phyloP scores from a whole-genome alignment of 2,888 invertebrate species.

The Eledona agricola region DNA sequence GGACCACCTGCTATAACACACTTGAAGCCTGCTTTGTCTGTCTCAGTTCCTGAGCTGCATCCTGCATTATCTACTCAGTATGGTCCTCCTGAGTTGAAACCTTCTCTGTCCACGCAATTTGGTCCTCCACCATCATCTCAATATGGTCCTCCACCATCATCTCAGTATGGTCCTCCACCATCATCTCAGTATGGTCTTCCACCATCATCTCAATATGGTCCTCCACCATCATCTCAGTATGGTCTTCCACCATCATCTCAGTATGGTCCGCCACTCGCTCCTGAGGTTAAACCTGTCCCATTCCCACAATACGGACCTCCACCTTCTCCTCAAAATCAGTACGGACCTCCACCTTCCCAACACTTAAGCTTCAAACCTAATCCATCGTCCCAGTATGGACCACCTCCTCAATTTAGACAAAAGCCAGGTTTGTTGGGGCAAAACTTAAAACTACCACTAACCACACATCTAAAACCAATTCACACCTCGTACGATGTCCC shows the following conservation, averaged over 20 bases:
- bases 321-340: conserved; percentile 40
- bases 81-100: conserved; percentile 49
- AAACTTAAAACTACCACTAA: conserved; percentile 19
- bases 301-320: conserved; percentile 41
- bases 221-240: conserved; percentile 37
- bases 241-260: conserved; percentile 37
- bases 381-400: conserved; percentile 37
- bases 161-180: conserved; percentile 45
- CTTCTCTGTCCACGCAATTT: conserved; percentile 22
- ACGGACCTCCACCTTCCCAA: conserved; percentile 25
- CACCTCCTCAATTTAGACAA: conserved; percentile 20
- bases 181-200: conserved; percentile 38
- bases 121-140: conserved; percentile 31
- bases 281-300: too few species aligned
- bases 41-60: too few species aligned
- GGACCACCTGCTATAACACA: conserved; percentile 55
- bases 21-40: background rate
- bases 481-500: conserved; percentile 30
- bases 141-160: conserved; percentile 46
- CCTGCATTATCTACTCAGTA: conserved; percentile 14
- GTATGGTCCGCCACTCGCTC: conserved; percentile 26
- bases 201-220: conserved; percentile 38
- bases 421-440: conserved; percentile 6
- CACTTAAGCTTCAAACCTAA: conserved; percentile 22
- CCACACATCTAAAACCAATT: conserved; percentile 36